A percentile compares a stretch with the other conserved stretches of the same genome.
Conservation (phyloP, 2,113 vertebrate genomes). For the Kryptolebias marmoratus region DNA sequence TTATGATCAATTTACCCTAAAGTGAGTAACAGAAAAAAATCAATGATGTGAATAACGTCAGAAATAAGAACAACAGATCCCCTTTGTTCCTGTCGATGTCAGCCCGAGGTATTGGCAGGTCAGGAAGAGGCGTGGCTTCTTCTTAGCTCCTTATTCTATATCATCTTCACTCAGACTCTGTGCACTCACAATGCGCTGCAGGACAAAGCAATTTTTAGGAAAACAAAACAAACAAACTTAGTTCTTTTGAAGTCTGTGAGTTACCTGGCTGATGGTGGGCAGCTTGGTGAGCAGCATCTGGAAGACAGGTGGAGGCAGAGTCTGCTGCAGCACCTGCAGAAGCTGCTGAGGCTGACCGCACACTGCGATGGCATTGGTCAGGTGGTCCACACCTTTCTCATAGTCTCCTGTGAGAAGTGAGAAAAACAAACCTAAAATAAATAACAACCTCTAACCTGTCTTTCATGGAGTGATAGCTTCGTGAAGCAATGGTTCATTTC, state of each 20-base stretch:
- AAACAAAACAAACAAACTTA: neutral
- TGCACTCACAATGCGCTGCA: conserved; percentile 92
- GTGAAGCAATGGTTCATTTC: no score
- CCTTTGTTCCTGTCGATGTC: conserved; percentile 5
- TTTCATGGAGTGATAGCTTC: no score
- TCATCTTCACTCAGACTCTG: conserved; percentile 95
- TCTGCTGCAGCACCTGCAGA: conserved; percentile 95
- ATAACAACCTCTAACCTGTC: no score
- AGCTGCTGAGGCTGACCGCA: conserved; percentile 97
- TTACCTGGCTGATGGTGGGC: conserved; percentile 87
- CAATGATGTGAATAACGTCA: conserved; percentile 1
- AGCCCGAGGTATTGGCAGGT: conserved; percentile 3
- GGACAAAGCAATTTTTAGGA: conserved; percentile 9
- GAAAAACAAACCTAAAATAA: no score
- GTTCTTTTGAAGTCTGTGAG: no score
- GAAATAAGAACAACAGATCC: conserved; percentile 39
- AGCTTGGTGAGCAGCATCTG: conserved; percentile 98
- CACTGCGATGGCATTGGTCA: conserved; percentile 97
- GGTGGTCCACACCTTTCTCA: conserved; percentile 92
- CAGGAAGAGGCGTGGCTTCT: neutral
- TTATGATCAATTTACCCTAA: conserved; percentile 24
- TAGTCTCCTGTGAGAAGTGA: conserved; percentile 46
- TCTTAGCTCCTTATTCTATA: conserved; percentile 83
- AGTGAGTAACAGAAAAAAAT: conserved; percentile 39
- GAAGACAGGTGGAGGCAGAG: conserved; percentile 94